Base-by-base conservation (phyloP, 2,113 vertebrate genomes). In the Fulmarus glacialis region DNA sequence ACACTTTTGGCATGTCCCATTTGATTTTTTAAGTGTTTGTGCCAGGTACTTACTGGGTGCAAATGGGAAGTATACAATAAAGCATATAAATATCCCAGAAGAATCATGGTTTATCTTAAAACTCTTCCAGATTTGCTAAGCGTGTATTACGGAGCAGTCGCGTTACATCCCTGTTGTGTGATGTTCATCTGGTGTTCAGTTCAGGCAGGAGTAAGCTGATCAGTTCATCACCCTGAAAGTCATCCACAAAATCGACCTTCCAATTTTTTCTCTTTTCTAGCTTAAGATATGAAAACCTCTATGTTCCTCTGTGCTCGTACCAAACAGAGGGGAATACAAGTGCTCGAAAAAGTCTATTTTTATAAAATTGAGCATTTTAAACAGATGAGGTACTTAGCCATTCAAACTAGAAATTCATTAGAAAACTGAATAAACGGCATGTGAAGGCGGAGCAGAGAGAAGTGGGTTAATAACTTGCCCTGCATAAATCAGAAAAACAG, bases 351-450 rank as follows among this genome's bases (percentile, higher is more conserved):
- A 43, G 18, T 24, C 64, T 58, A 9, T 34, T 71, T 58, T 72
- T 32, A 43, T 48, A 29, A 58, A 43, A 34, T 10, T 5, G 11
- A 70, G 36, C 73, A 34, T 58, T 91, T 79, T 19, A 55, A 85
- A 58, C 12, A 58, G 64, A 40, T 53, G 71, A 81, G 72, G 38
- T 60, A 15, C 68, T 80, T 42, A 53, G 17, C n/a, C 43, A 43
- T 58, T 59, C 52, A 36, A 40, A 66, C 47, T 38, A 77, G 72
- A 48, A 82, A 86, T 38, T 48, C 15, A n/a, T 58, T 20, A 75
- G 62, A n/a, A 73, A 53, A 63, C 23, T 70, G 93, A 96, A 97
- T 85, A 64, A 56, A 48, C 36, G 82, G 93, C 90, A 84, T 74
- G 21, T 85, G 53, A 40, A 91, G 79, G 56, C 79, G 84, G 92